Conservation (phyloP, 2,888 invertebrate genomes). For the Caenorhabditis auriculariae region DNA sequence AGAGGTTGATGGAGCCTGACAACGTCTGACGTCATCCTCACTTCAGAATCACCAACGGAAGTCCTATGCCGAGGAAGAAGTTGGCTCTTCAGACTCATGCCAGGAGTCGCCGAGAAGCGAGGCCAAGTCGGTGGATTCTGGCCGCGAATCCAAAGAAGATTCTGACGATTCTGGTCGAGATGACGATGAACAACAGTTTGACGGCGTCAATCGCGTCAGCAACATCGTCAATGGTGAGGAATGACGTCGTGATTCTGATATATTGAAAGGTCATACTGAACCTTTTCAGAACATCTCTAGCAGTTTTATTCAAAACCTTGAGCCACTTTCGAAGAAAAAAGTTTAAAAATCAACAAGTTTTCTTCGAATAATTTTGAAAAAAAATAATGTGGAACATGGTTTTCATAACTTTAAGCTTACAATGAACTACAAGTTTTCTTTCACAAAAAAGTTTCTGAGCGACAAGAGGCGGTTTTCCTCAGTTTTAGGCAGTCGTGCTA, state of each 20-base stretch:
- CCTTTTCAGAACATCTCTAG: background rate
- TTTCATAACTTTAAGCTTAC: too few relatives aligned
- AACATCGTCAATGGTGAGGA: too few relatives aligned
- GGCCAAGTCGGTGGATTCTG: slow-evolving; percentile 28
- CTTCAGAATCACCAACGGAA: too few relatives aligned
- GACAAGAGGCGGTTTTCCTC: background rate
- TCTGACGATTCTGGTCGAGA: slow-evolving; percentile 7
- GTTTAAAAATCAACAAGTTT: slow-evolving; percentile 7
- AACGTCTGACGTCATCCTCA: background rate
- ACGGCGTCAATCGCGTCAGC: too few relatives aligned
- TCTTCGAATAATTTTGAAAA: background rate
- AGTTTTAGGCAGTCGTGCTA: background rate
- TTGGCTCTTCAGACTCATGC: background rate
- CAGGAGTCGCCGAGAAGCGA: slow-evolving; percentile 15
- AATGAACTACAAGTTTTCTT: too few relatives aligned
- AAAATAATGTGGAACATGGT: too few relatives aligned
- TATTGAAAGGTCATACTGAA: too few relatives aligned
- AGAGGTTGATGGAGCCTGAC: background rate
- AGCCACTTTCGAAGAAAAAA: background rate
- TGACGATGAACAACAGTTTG: too few relatives aligned
- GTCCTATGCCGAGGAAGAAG: background rate
- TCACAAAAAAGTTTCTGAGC: too few relatives aligned
- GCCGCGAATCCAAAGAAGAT: slow-evolving; percentile 28
- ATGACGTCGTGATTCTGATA: too few relatives aligned
- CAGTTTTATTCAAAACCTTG: background rate